Evolutionary conservation across 1,140 invertebrate genomes (phyloP).

Genomic region (Zaprionus davidi): DNA sequence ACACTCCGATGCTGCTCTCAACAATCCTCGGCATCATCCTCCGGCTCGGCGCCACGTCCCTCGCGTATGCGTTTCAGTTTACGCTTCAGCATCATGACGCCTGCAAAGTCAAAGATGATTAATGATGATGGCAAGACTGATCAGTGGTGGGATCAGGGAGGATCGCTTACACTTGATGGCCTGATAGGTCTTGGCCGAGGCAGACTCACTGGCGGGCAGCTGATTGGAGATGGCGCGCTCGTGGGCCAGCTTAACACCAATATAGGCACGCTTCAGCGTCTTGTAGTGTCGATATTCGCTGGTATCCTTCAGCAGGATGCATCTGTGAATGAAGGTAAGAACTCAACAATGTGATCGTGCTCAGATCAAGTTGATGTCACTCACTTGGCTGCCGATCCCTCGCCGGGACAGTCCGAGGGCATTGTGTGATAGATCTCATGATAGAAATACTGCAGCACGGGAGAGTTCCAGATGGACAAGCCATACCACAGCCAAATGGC

Average conservation of each 20-base stretch:
- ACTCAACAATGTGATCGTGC: neutral
- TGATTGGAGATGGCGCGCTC: constrained; percentile 63
- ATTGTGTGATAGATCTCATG: constrained; percentile 83
- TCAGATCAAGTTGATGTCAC: neutral
- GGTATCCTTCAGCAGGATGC: constrained; percentile 77
- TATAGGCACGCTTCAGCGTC: constrained; percentile 74
- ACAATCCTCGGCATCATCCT: constrained; percentile 72
- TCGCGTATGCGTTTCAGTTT: constrained; percentile 83
- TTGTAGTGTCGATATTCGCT: constrained; percentile 80
- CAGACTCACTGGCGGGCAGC: constrained; percentile 59
- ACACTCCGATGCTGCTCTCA: neutral
- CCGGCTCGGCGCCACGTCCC: constrained; percentile 72
- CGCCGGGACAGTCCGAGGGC: constrained; percentile 76
- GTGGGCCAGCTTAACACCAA: constrained; percentile 78
- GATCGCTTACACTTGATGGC: constrained; percentile 78
- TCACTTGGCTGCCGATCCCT: constrained; percentile 79
- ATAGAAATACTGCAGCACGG: constrained; percentile 81
- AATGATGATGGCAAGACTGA: neutral
- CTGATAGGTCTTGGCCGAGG: constrained; percentile 81
- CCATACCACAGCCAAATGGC: constrained; percentile 82
- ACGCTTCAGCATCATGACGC: constrained; percentile 82
- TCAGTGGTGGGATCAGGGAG: neutral
- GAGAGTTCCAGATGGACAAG: constrained; percentile 81
- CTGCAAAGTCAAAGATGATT: constrained; percentile 32
- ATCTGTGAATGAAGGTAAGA: constrained; percentile 39